Percentiles rank a stretch among this genome's conserved stretches.
phyloP scores from a whole-genome alignment of 2,113 vertebrate species.

The Dicerorhinus sumatrensis region DNA sequence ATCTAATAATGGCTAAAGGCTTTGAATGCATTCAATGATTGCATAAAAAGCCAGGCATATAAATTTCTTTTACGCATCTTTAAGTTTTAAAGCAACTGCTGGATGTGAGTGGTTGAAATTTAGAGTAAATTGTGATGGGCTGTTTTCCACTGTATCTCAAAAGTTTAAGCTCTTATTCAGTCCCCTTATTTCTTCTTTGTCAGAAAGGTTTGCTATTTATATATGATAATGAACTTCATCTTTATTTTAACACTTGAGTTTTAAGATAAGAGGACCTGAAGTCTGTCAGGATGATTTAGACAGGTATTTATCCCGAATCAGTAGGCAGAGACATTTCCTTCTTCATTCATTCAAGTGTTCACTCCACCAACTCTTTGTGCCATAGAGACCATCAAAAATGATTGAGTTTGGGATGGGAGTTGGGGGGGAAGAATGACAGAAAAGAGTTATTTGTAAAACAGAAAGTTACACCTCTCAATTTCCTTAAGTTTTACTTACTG shows the following conservation, averaged over 20 bases:
- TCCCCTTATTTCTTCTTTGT: slow-evolving; percentile 29
- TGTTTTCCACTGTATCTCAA: neutral
- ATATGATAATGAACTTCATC: slow-evolving; percentile 68
- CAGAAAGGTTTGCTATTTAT: slow-evolving; percentile 67
- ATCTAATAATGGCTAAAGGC: neutral
- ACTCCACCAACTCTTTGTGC: neutral
- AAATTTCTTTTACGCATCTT: neutral
- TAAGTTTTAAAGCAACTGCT: neutral
- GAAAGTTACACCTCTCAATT: neutral
- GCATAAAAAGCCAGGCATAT: neutral
- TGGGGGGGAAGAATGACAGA: neutral
- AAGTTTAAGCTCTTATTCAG: slow-evolving; percentile 3
- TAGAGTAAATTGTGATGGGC: neutral
- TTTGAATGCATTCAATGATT: neutral
- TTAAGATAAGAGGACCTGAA: slow-evolving; percentile 54
- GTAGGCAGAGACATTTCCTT: slow-evolving; percentile 47
- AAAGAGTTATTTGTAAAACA: neutral
- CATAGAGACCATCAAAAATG: neutral
- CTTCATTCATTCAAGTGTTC: slow-evolving; percentile 46
- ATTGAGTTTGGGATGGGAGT: neutral
- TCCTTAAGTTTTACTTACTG: neutral
- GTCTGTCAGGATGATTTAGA: slow-evolving; percentile 45
- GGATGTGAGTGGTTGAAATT: neutral
- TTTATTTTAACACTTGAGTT: slow-evolving; percentile 66
- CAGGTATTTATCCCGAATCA: slow-evolving; percentile 51